A percentile compares a stretch with the other conserved stretches of the same genome.
phyloP scores from a whole-genome alignment of 2,113 vertebrate species.

The Parus major region DNA sequence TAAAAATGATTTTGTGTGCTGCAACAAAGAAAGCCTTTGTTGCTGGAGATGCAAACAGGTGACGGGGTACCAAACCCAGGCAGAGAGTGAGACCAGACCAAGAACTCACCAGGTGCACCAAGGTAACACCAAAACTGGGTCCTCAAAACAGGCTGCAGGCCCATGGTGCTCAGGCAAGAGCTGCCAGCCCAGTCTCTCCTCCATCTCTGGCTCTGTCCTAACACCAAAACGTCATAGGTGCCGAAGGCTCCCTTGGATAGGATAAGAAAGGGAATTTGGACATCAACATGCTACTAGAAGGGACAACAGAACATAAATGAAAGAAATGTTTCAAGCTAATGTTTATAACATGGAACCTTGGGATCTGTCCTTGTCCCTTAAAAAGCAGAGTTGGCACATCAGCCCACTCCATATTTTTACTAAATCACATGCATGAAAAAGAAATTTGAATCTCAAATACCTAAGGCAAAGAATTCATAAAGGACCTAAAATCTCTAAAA shows the following conservation, averaged over 20 bases:
- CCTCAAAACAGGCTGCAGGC: background rate
- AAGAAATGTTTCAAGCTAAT: background rate
- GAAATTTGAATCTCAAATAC: background rate
- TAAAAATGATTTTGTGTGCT: background rate
- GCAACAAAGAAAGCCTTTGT: background rate
- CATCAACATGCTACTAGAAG: background rate
- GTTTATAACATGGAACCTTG: background rate
- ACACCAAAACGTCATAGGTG: background rate
- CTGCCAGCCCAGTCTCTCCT: background rate
- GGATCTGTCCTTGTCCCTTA: background rate
- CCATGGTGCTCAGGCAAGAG: background rate
- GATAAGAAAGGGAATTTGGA: background rate
- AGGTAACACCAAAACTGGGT: background rate
- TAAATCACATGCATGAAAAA: background rate
- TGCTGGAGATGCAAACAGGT: background rate
- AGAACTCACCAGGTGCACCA: background rate
- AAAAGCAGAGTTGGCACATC: background rate
- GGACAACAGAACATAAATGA: background rate
- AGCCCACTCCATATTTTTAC: background rate
- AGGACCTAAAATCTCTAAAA: background rate
- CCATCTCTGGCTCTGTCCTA: background rate
- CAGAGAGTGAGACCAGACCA: background rate
- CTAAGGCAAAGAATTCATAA: background rate
- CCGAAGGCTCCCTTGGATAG: background rate
- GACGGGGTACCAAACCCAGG: background rate